These are phyloP conservation scores for Salminus brasiliensis DNA, from an alignment of 2,113 vertebrate species.

Conservation along the genomic window DNA sequence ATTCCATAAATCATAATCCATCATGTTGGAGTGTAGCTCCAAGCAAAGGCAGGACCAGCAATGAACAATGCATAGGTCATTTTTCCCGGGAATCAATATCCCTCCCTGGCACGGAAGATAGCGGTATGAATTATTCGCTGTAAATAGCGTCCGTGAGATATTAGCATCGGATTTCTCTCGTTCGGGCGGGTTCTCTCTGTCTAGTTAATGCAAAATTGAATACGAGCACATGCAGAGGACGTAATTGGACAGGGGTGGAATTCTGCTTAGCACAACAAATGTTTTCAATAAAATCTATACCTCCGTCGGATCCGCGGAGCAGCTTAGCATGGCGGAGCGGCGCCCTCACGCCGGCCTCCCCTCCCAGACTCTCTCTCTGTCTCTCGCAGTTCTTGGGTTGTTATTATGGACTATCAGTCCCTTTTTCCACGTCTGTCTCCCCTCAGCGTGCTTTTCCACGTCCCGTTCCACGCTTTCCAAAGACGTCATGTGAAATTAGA, in stretches of 20 bases:
- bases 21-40: constrained; percentile 12
- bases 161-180: constrained; percentile 38
- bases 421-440: not conserved
- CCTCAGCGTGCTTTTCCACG: not conserved
- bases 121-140: constrained; percentile 44
- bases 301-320: constrained; percentile 57
- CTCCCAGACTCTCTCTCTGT: not conserved
- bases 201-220: constrained; percentile 39
- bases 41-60: constrained; percentile 8
- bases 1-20: constrained; percentile 44
- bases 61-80: constrained; percentile 34
- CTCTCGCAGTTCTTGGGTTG: not conserved
- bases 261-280: constrained; percentile 61
- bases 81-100: constrained; percentile 45
- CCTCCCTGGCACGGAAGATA: constrained; percentile 42
- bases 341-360: not conserved
- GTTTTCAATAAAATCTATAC: constrained; percentile 57
- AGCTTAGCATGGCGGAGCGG: not conserved
- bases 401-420: constrained; percentile 3
- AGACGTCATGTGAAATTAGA: not conserved
- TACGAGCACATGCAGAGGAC: constrained; percentile 16
- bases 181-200: constrained; percentile 32
- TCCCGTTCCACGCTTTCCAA: constrained; percentile 8
- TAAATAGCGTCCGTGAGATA: constrained; percentile 48
- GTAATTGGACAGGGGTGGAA: constrained; percentile 53